Percentiles rank a stretch among this genome's conserved stretches.
These are phyloP conservation scores for Sanderia malayensis DNA, from an alignment of 30 jellyfish, hydroid and myxozoan genomes.

Conservation along the genomic window DNA sequence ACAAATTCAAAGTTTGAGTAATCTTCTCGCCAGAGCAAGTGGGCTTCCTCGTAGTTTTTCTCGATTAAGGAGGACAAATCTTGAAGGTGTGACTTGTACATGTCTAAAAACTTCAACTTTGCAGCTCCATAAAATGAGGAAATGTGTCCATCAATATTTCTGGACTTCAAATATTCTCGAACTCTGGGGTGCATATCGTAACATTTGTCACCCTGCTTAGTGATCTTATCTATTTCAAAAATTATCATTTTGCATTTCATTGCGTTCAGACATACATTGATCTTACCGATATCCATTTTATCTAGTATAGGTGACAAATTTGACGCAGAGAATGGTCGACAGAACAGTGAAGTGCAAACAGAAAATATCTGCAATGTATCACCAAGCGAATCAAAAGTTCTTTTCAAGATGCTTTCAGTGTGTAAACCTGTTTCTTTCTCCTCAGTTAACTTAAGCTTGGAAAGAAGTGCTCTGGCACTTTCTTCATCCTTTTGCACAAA, in stretches of 20 bases:
- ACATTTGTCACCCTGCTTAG: background rate
- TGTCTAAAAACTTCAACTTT: constrained; percentile 9
- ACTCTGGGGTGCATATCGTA: constrained; percentile 45
- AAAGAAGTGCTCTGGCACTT: background rate
- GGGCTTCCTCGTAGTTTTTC: constrained; percentile 19
- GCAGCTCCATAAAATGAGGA: constrained; percentile 14
- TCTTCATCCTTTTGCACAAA: background rate
- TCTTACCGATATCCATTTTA: background rate
- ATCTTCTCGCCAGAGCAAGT: constrained; percentile 12
- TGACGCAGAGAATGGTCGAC: constrained; percentile 25
- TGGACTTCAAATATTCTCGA: constrained; percentile 9
- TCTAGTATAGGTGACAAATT: constrained; percentile 2
- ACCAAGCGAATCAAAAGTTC: constrained; percentile 19
- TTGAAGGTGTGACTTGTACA: constrained; percentile 12
- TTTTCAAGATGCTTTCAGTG: constrained; percentile 7
- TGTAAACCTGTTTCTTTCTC: constrained; percentile 20
- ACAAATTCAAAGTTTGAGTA: constrained; percentile 38
- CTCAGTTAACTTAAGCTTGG: background rate
- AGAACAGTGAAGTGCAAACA: constrained; percentile 28
- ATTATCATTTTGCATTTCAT: background rate
- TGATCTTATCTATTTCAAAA: background rate
- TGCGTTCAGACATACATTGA: constrained; percentile 21
- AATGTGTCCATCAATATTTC: constrained; percentile 6
- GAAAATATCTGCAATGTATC: constrained; percentile 37
- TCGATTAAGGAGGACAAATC: constrained; percentile 8